phyloP scores from a whole-genome alignment of 2,797 vertebrate species.

The Acanthiza pusilla region DNA sequence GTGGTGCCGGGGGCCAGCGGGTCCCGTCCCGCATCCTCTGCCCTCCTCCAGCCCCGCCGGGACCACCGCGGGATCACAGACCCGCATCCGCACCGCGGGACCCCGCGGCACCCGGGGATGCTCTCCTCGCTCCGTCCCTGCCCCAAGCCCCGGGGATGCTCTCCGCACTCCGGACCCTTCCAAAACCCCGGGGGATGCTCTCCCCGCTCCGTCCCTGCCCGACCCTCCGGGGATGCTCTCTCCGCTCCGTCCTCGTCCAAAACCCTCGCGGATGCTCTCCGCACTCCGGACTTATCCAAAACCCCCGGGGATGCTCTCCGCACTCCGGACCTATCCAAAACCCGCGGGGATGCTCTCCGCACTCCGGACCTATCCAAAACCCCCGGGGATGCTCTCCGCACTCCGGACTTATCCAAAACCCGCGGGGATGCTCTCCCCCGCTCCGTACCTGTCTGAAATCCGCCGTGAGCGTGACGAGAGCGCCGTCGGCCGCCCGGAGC shows the following conservation, averaged over 20 bases:
- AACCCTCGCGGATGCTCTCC: not conserved
- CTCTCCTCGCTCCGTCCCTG: not conserved
- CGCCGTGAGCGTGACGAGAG: conserved; percentile 87
- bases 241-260: fast-evolving
- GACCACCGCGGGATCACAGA: not conserved
- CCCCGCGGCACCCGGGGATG: not conserved
- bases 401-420: fast-evolving
- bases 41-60: not conserved
- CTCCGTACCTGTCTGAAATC: conserved; percentile 89
- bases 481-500: conserved; percentile 88
- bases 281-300: fast-evolving
- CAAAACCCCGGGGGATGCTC: not conserved
- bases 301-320: not conserved
- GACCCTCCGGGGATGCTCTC: not conserved
- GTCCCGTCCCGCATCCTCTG: fast-evolving
- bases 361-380: fast-evolving
- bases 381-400: not conserved
- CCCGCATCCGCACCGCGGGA: not conserved
- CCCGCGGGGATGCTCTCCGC: not conserved
- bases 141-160: not conserved
- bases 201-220: fast-evolving
- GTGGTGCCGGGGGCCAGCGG: not conserved
- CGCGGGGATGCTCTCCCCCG: not conserved
- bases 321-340: fast-evolving
- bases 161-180: fast-evolving